Percentiles rank a stretch among this genome's conserved stretches.
phyloP scores from a whole-genome alignment of 2,797 vertebrate species.

The Podargus strigoides region DNA sequence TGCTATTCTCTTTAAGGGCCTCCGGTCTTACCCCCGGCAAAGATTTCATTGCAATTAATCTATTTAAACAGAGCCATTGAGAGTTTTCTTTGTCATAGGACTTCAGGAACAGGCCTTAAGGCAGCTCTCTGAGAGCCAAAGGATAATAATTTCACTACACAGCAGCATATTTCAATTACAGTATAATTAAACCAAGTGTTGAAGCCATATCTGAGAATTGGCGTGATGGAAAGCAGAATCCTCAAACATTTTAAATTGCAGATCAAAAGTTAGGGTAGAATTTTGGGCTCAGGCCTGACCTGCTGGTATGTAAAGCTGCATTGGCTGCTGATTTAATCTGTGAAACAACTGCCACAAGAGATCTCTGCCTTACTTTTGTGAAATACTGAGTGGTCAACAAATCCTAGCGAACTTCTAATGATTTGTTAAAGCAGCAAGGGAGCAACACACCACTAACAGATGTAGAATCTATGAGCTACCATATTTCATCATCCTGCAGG shows the following conservation, averaged over 20 bases:
- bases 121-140: conserved; percentile 12
- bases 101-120: conserved; percentile 17
- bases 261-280: neutral
- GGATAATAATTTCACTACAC: conserved; percentile 17
- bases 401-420: fast-evolving
- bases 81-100: conserved; percentile 29
- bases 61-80: conserved; percentile 38
- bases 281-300: neutral
- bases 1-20: neutral
- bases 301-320: neutral
- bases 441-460: neutral
- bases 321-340: neutral
- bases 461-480: neutral
- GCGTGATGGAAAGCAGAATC: neutral
- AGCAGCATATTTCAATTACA: conserved; percentile 3
- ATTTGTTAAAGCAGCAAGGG: neutral
- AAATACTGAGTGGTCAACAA: neutral
- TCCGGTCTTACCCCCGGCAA: conserved; percentile 29
- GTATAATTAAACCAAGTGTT: conserved; percentile 7
- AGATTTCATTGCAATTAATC: conserved; percentile 40
- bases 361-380: neutral
- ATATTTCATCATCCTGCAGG: neutral
- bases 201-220: neutral
- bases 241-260: neutral
- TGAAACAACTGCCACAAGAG: neutral